Conservation (phyloP, 2,113 vertebrate species). For the Chiloscyllium plagiosum region DNA sequence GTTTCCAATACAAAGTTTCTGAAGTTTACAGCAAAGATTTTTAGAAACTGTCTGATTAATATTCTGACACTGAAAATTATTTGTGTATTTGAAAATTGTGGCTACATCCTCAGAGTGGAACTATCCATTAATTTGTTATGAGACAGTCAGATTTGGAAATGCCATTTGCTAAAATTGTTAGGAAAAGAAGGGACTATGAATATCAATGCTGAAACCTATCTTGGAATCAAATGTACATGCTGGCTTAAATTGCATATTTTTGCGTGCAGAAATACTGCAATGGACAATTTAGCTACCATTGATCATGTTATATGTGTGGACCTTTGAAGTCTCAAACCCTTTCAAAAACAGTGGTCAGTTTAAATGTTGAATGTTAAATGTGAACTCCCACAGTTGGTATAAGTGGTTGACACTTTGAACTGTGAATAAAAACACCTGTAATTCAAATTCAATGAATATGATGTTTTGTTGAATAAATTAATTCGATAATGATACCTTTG, state of each 20-base stretch:
- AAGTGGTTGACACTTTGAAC: background rate
- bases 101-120: background rate
- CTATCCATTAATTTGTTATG: background rate
- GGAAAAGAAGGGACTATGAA: background rate
- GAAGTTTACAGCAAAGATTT: background rate
- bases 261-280: background rate
- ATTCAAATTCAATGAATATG: background rate
- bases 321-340: background rate
- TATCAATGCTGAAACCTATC: background rate
- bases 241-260: background rate
- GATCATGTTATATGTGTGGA: background rate
- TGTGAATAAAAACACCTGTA: background rate
- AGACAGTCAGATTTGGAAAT: background rate
- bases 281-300: background rate
- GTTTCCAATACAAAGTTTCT: background rate
- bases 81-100: background rate
- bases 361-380: background rate
- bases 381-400: background rate
- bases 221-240: background rate
- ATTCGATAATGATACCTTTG: background rate
- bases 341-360: background rate
- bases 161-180: background rate
- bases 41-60: background rate
- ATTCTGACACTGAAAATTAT: background rate
- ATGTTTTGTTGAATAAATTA: background rate